Base-by-base conservation (phyloP, 2,797 vertebrate genomes). In the Mastacembelus armatus region DNA sequence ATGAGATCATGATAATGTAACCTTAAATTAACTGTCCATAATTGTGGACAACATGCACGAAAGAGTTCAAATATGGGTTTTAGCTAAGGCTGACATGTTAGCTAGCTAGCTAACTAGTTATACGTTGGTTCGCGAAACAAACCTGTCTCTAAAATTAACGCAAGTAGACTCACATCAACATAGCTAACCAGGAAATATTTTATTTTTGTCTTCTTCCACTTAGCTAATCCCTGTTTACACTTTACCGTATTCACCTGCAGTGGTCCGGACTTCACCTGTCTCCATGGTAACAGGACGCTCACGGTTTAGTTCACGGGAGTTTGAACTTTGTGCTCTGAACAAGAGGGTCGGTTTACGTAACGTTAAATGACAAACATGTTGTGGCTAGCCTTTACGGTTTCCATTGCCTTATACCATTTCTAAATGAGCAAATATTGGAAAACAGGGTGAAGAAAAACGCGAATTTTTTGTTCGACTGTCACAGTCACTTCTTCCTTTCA, bases 211-310 rank as follows among this genome's bases (percentile, higher is more conserved):
- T 49, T 26, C 29, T 30, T 36, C 2, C 4, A 36, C 14, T 35
- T 3, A 14, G 33, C 33, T 14, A 18, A 48, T 2, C n/a, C n/a
- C n/a, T n/a, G n/a, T n/a, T n/a, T n/a, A n/a, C n/a, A n/a, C n/a
- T n/a, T n/a, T n/a, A n/a, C n/a, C n/a, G n/a, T n/a, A n/a, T n/a
- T 44, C n/a, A 65, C 52, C 45, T 47, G 18, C 8, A 7, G 16
- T 14, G 12, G 7, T 2, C 29, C 18, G n/a, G 2, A 2, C 19
- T 33, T 44, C 6, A 5, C 7, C 12, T 1, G 80, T 90, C 43
- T 48, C 88, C 74, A 45, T 82, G 82, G 88, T 14, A 63, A 89
- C 85, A 16, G 26, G 56, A 87, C 35, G 60, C 73, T 10, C 6
- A 7, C 0, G 2, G 39, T 4, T 4, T 12, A 48, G 19, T 59